These are phyloP conservation scores for Troides aeacus DNA, from an alignment of 2,888 invertebrate genomes.

Conservation along the genomic window DNA sequence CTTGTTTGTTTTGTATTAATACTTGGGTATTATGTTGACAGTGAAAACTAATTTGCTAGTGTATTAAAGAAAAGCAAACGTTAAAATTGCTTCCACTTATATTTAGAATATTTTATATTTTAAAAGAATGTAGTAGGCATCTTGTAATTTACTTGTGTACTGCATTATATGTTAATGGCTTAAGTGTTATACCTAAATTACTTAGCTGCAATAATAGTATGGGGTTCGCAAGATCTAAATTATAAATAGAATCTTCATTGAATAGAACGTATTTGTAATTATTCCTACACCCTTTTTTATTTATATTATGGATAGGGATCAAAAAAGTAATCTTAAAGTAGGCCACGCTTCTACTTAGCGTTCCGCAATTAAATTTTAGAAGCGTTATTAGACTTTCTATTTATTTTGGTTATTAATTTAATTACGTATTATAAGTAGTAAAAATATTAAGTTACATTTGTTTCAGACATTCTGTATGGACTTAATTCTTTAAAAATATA, in stretches of 20 bases:
- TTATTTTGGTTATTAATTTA: no score
- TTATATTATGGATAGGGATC: no score
- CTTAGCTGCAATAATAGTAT: background rate
- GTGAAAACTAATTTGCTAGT: background rate
- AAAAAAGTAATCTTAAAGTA: no score
- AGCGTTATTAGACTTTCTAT: no score
- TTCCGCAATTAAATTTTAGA: no score
- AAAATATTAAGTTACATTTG: no score
- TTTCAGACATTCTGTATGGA: no score
- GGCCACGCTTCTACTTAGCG: no score
- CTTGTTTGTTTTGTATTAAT: no score
- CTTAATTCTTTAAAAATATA: no score
- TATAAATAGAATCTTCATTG: background rate
- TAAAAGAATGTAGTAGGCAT: background rate
- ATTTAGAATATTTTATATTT: background rate
- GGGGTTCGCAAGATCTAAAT: background rate
- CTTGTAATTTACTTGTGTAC: background rate
- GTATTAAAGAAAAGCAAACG: background rate
- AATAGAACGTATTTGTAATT: background rate
- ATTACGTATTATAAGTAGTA: no score
- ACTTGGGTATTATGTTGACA: background rate
- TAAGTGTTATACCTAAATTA: background rate
- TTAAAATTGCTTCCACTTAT: background rate
- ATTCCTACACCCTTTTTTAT: background rate
- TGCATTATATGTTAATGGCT: background rate